phyloP scores from a whole-genome alignment of 2,797 vertebrate genomes.

The Leptatherina wallacei region DNA sequence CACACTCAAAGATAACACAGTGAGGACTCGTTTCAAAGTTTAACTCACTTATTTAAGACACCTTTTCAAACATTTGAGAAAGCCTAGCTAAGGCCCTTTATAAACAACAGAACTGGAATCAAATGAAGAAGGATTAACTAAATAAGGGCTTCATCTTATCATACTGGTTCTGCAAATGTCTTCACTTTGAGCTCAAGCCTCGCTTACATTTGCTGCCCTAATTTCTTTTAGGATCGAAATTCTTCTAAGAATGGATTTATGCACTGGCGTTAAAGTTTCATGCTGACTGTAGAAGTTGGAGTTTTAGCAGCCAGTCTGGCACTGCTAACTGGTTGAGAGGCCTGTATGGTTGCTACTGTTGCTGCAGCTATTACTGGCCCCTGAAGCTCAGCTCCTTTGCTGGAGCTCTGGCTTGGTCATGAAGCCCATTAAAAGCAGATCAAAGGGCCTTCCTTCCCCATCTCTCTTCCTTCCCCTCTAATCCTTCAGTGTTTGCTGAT shows the following conservation, averaged over 20 bases:
- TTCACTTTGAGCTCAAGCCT: slow-evolving; percentile 39
- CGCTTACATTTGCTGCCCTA: slow-evolving; percentile 45
- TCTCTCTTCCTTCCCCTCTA: slow-evolving; percentile 47
- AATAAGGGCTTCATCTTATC: slow-evolving; percentile 29
- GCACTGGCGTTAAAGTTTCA: slow-evolving; percentile 52
- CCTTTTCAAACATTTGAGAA: slow-evolving; percentile 39
- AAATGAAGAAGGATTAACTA: slow-evolving; percentile 44
- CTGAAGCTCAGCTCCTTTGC: slow-evolving; percentile 41
- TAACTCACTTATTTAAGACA: slow-evolving; percentile 46
- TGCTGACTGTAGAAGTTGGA: slow-evolving; percentile 63
- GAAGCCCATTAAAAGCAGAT: slow-evolving; percentile 76
- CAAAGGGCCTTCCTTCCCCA: slow-evolving; percentile 60
- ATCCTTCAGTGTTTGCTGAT: slow-evolving; percentile 68
- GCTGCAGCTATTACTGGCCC: slow-evolving; percentile 54
- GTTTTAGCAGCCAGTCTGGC: slow-evolving; percentile 65
- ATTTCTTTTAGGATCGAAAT: slow-evolving; percentile 47
- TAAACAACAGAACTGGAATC: slow-evolving; percentile 55
- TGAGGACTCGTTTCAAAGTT: slow-evolving; percentile 49
- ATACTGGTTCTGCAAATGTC: slow-evolving; percentile 42
- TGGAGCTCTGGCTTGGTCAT: slow-evolving; percentile 46
- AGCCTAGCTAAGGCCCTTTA: slow-evolving; percentile 31
- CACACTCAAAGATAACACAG: slow-evolving; percentile 45
- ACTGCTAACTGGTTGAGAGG: slow-evolving; percentile 47
- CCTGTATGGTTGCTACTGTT: slow-evolving; percentile 43
- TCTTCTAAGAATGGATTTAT: slow-evolving; percentile 60